Evolutionary conservation across 37 sponge, comb jelly and placozoan species (phyloP).

Genomic region (Lycopodina hypogea): DNA sequence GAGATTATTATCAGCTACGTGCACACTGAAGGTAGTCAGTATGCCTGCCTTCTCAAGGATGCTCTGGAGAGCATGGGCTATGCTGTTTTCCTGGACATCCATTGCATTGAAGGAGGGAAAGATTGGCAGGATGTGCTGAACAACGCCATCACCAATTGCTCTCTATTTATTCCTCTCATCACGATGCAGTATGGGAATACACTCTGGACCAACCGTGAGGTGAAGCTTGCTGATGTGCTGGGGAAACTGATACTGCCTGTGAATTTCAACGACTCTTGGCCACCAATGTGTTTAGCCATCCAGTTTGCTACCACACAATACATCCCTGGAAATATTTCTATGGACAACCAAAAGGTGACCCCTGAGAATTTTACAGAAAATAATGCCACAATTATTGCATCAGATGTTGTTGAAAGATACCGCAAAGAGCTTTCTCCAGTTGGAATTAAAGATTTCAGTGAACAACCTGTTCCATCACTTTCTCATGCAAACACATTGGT

Average conservation of each 20-base stretch:
- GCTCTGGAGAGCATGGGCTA: constrained; percentile 52
- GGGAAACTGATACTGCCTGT: constrained; percentile 76
- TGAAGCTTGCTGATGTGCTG: constrained; percentile 83
- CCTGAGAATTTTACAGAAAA: neutral
- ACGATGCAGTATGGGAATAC: constrained; percentile 77
- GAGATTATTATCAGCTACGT: constrained; percentile 85
- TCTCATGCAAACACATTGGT: constrained; percentile 7
- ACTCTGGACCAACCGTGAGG: constrained; percentile 85
- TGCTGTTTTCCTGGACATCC: constrained; percentile 66
- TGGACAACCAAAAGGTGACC: neutral
- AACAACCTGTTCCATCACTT: neutral
- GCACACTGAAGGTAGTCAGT: constrained; percentile 51
- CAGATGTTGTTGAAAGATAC: constrained; percentile 19
- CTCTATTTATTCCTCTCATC: constrained; percentile 72
- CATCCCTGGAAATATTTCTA: constrained; percentile 4
- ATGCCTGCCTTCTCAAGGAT: constrained; percentile 51
- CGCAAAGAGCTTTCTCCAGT: neutral
- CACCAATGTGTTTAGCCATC: constrained; percentile 83
- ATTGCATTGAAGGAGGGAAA: constrained; percentile 54
- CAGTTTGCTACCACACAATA: constrained; percentile 90
- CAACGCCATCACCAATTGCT: constrained; percentile 65
- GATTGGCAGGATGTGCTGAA: constrained; percentile 89
- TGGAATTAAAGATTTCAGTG: neutral
- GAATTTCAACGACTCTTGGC: constrained; percentile 70
- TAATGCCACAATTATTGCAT: constrained; percentile 11